A percentile compares a stretch with the other conserved stretches of the same genome.
These are phyloP conservation scores for Synergus umbraculus DNA, from an alignment of 2,888 invertebrate genomes.

Conservation along the genomic window DNA sequence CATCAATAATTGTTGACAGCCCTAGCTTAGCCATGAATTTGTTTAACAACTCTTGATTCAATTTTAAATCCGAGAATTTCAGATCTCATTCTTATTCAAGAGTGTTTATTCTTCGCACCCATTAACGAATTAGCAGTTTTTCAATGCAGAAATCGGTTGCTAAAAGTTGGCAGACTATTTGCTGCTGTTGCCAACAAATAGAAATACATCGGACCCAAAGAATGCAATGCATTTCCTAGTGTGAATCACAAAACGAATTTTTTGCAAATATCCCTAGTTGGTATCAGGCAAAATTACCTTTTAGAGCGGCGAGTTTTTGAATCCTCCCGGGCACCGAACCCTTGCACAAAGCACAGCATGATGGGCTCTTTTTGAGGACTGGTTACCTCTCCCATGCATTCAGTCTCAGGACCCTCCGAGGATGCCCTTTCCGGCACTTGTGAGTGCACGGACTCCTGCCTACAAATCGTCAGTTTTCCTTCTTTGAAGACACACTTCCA, in stretches of 20 bases:
- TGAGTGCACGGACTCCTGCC: conserved; percentile 23
- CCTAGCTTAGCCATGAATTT: too few relatives aligned
- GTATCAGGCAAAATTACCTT: conserved; percentile 62
- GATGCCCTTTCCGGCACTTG: conserved; percentile 11
- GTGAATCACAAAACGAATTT: background rate
- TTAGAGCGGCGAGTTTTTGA: conserved; percentile 68
- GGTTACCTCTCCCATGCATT: conserved; percentile 69
- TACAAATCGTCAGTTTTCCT: conserved; percentile 29
- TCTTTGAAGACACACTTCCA: background rate
- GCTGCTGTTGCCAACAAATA: too few relatives aligned
- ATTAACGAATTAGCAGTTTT: too few relatives aligned
- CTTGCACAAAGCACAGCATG: conserved; percentile 86
- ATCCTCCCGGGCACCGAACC: conserved; percentile 79
- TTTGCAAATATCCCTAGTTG: background rate
- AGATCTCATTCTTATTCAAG: too few relatives aligned
- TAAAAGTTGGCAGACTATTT: too few relatives aligned
- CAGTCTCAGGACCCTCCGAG: background rate
- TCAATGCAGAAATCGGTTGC: too few relatives aligned
- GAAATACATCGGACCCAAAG: background rate
- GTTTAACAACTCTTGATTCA: too few relatives aligned
- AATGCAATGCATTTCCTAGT: too few relatives aligned
- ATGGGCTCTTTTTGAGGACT: conserved; percentile 76
- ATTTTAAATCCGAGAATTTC: too few relatives aligned
- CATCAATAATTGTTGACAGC: too few relatives aligned
- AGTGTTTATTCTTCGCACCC: too few relatives aligned